Percentiles rank a stretch among this genome's conserved stretches.
Conservation (phyloP, 2,888 invertebrate genomes). For the Agonopterix alstromeriana region DNA sequence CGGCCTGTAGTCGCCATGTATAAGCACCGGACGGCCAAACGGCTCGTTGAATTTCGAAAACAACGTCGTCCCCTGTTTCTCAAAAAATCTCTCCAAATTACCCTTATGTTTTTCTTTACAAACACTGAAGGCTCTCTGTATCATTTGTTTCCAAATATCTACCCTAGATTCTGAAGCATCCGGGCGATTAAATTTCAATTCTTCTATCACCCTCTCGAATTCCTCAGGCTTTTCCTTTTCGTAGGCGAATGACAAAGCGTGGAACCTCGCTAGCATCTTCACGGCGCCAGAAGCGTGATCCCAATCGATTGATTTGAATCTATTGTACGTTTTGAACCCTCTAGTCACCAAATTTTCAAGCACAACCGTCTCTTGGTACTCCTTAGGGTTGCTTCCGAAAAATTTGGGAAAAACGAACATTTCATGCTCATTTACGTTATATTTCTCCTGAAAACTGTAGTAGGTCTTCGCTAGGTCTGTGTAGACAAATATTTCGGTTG, state of each 20-base stretch:
- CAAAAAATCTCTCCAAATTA: slow-evolving; percentile 14
- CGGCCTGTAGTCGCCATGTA: slow-evolving; percentile 36
- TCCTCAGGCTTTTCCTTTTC: slow-evolving; percentile 36
- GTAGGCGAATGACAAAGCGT: slow-evolving; percentile 48
- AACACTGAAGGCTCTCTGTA: slow-evolving; percentile 15
- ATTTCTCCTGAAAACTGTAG: slow-evolving; percentile 18
- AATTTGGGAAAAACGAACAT: slow-evolving; percentile 24
- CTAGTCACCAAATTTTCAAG: slow-evolving; percentile 35
- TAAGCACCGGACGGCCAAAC: slow-evolving; percentile 21
- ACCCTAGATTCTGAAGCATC: slow-evolving; percentile 5
- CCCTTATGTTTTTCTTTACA: slow-evolving; percentile 24
- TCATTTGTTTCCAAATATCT: slow-evolving; percentile 11
- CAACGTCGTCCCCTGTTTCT: slow-evolving; percentile 1
- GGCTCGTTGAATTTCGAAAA: slow-evolving; percentile 23
- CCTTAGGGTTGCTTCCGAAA: slow-evolving; percentile 23
- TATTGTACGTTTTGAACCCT: slow-evolving; percentile 28
- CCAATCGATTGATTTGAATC: slow-evolving; percentile 33
- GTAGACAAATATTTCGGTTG: slow-evolving; percentile 27
- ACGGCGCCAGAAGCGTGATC: slow-evolving; percentile 33
- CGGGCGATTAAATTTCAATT: slow-evolving; percentile 11
- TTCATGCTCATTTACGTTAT: slow-evolving; percentile 16
- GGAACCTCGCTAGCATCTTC: slow-evolving; percentile 38
- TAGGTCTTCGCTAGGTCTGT: slow-evolving; percentile 19
- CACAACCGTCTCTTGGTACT: slow-evolving; percentile 33
- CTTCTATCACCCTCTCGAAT: slow-evolving; percentile 14